Evolutionary conservation across 1,140 invertebrate genomes (phyloP).

Genomic region (Chrysoperla carnea): DNA sequence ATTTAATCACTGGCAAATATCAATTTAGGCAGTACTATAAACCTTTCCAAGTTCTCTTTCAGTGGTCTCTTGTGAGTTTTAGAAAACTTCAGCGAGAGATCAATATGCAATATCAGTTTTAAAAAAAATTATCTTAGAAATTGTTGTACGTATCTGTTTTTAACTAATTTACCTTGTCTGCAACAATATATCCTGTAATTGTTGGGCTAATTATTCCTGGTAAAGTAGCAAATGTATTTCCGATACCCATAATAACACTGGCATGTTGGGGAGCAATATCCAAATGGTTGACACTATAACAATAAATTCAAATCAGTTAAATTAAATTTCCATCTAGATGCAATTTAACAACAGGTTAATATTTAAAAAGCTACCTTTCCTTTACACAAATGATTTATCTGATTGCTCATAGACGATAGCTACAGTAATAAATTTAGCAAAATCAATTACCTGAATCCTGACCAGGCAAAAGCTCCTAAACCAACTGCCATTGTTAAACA

Average conservation of each 20-base stretch:
- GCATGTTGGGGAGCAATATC: conserved; percentile 73
- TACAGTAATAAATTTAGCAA: too few species aligned
- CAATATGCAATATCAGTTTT: too few species aligned
- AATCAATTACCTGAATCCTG: conserved; percentile 54
- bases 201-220: conserved; percentile 73
- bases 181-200: conserved; percentile 59
- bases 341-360: too few species aligned
- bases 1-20: too few species aligned
- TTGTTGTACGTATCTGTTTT: background rate
- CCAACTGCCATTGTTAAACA: conserved; percentile 74
- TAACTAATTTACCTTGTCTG: conserved; percentile 34
- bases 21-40: too few species aligned
- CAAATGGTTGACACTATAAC: conserved; percentile 64
- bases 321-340: background rate
- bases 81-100: too few species aligned
- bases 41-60: too few species aligned
- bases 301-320: conserved; percentile 1
- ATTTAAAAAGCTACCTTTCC: too few species aligned
- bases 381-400: too few species aligned
- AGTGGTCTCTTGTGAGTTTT: too few species aligned
- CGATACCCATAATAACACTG: conserved; percentile 70
- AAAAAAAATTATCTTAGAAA: background rate
- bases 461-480: conserved; percentile 75
- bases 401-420: too few species aligned
- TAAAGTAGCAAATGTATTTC: conserved; percentile 74